Evolutionary conservation across 1,140 invertebrate species (phyloP), one percentile per base, ranked within the genome.

Genomic region (Himalopsyche phryganea): DNA sequence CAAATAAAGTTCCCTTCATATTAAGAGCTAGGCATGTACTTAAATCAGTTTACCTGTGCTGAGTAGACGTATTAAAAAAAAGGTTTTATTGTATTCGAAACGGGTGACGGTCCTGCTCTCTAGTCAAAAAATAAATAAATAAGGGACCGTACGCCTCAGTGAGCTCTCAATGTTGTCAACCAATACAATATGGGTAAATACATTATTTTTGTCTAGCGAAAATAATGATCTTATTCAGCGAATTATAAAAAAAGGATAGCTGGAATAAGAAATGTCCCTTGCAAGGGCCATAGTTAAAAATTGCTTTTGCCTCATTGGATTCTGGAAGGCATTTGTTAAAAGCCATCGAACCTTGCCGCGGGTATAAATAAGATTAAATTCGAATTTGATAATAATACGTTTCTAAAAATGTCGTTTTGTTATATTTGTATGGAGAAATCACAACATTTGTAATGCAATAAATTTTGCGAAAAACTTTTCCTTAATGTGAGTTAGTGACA

Each of bases 181-280:
- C 40, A 45, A 20, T 41, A 41, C 38, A 56, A 56, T 57, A 62
- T 48, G 50, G 60, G 55, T 58, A 63, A 63, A 56, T 41, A 63
- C 47, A 63, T 63, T 63, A 63, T 63, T 46, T 63, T 49, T 49
- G 50, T 58, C 55, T 54, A 13, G 55, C 58, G 46, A 33, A 63
- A 54, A 57, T 61, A 63, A 63, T 63, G 51, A 63, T 54, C 36
- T 40, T 50, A 58, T 63, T 63, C 60, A 58, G 13, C 46, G 41
- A 55, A 61, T 56, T 45, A 23, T n/a, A 49, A 57, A 61, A 61
- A 55, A 55, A 41, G 58, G 58, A 54, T 60, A 48, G 33, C 23
- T 57, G 23, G 44, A 53, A 61, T 38, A 57, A 52, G 55, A 52
- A 58, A 49, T 52, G 54, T 61, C 59, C 20, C 45, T 20, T 33